Percentiles rank a stretch among this genome's conserved stretches.
These are phyloP conservation scores for Oncorhynchus kisutch DNA, from an alignment of 2,113 vertebrate species.

Conservation along the genomic window DNA sequence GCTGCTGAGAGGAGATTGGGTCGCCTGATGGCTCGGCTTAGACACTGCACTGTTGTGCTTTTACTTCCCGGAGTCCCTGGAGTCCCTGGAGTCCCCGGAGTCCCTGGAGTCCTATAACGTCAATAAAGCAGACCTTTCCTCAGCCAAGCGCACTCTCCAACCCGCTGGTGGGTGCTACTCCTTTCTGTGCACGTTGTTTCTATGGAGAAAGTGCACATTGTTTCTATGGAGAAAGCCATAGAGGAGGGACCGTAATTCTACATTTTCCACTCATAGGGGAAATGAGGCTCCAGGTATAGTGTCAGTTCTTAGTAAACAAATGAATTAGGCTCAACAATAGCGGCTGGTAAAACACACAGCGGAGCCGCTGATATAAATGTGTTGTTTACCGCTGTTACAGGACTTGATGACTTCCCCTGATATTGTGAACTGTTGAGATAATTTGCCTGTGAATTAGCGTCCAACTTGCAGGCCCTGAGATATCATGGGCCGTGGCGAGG, in stretches of 20 bases:
- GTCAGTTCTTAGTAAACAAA: slow-evolving; percentile 51
- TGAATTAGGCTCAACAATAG: slow-evolving; percentile 61
- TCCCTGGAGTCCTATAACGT: slow-evolving; percentile 28
- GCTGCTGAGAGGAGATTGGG: slow-evolving; percentile 70
- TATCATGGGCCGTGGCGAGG: slow-evolving; percentile 16
- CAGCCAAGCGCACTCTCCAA: not conserved
- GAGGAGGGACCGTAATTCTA: slow-evolving; percentile 23
- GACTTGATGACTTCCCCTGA: slow-evolving; percentile 26
- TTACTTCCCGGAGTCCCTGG: slow-evolving; percentile 27
- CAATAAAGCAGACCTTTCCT: slow-evolving; percentile 43
- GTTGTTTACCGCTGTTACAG: slow-evolving; percentile 50
- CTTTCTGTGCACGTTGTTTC: not conserved
- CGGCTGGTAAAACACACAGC: slow-evolving; percentile 7
- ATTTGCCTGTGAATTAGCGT: slow-evolving; percentile 34
- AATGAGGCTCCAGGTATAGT: slow-evolving; percentile 17
- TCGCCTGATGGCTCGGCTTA: slow-evolving; percentile 48
- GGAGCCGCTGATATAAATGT: slow-evolving; percentile 39
- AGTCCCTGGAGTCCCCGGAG: slow-evolving; percentile 21
- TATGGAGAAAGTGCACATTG: not conserved
- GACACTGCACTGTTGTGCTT: slow-evolving; percentile 29
- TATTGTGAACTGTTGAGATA: slow-evolving; percentile 43
- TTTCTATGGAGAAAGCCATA: not conserved
- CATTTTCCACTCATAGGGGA: slow-evolving; percentile 18
- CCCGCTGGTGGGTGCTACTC: not conserved
- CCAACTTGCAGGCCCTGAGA: slow-evolving; percentile 25